A percentile compares a stretch with the other conserved stretches of the same genome.
Conservation (phyloP, 2,888 invertebrate genomes). For the Folsomia manolachei region DNA sequence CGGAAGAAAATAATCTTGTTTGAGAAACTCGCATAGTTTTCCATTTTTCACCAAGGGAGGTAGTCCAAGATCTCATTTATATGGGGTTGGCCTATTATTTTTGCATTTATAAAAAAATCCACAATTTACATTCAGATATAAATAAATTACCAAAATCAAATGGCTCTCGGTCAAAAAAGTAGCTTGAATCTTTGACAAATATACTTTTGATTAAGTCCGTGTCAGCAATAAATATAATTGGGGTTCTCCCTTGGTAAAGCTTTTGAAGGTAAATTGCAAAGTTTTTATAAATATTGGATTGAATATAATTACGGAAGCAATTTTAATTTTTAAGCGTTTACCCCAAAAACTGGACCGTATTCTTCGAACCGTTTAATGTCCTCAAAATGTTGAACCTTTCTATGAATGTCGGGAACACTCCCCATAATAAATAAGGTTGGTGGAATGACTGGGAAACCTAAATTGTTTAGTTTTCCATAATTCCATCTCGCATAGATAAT, state of each 20-base stretch:
- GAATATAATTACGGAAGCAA: too few species aligned
- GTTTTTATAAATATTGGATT: conserved; percentile 23
- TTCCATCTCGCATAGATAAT: conserved; percentile 24
- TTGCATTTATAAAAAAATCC: too few species aligned
- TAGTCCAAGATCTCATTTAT: conserved; percentile 48
- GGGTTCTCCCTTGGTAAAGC: conserved; percentile 45
- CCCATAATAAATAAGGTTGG: conserved; percentile 40
- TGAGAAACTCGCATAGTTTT: conserved; percentile 37
- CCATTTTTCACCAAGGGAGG: conserved; percentile 49
- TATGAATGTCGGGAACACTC: conserved; percentile 45
- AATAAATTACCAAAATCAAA: conserved; percentile 39
- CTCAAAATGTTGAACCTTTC: conserved; percentile 42
- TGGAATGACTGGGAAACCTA: conserved; percentile 45
- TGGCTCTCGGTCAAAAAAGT: conserved; percentile 38
- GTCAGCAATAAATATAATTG: conserved; percentile 46
- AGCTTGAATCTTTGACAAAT: conserved; percentile 44
- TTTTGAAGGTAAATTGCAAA: too few species aligned
- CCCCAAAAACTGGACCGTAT: conserved; percentile 49
- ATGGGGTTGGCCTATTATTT: conserved; percentile 34
- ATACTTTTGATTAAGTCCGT: conserved; percentile 44
- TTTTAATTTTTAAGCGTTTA: conserved; percentile 22
- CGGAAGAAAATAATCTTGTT: conserved; percentile 42
- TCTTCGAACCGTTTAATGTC: conserved; percentile 44
- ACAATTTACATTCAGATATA: too few species aligned
- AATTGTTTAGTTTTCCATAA: conserved; percentile 44